Evolutionary conservation across 2,888 invertebrate species (phyloP).

Genomic region (Nesidiocoris tenuis): DNA sequence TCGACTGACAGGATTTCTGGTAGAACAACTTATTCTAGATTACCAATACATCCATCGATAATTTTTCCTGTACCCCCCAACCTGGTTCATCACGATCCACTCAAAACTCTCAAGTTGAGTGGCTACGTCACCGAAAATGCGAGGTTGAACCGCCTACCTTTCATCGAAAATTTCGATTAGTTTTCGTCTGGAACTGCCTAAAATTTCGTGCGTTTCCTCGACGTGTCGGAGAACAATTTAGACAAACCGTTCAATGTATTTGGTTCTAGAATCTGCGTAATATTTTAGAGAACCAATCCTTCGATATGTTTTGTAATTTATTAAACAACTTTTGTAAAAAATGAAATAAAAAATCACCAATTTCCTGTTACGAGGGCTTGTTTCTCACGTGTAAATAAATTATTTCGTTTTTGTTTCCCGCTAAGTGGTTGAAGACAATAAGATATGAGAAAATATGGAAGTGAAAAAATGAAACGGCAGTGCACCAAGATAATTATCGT

Average conservation of each 20-base stretch:
- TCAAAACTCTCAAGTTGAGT: no score
- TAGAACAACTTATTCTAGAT: no score
- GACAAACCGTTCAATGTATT: not conserved
- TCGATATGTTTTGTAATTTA: constrained; percentile 40
- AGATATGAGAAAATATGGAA: constrained; percentile 12
- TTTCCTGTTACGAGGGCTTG: constrained; percentile 24
- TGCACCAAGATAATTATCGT: constrained; percentile 27
- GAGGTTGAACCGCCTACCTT: no score
- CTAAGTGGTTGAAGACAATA: constrained; percentile 40
- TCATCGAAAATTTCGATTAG: no score
- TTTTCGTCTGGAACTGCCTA: constrained; percentile 39
- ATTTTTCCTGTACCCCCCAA: no score
- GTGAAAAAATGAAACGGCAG: constrained; percentile 24
- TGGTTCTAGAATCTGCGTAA: not conserved
- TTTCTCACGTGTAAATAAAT: constrained; percentile 36
- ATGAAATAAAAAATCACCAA: constrained; percentile 27
- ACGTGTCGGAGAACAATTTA: not conserved
- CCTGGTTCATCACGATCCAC: no score
- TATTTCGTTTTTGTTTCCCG: constrained; percentile 3
- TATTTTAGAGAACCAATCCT: constrained; percentile 37
- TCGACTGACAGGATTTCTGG: no score
- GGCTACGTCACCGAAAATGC: no score
- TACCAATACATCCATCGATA: no score
- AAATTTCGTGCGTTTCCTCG: not conserved
- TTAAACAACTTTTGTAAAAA: constrained; percentile 37